These are phyloP conservation scores for Eupithecia pulchellata DNA, from an alignment of 2,888 invertebrate species.

Conservation along the genomic window DNA sequence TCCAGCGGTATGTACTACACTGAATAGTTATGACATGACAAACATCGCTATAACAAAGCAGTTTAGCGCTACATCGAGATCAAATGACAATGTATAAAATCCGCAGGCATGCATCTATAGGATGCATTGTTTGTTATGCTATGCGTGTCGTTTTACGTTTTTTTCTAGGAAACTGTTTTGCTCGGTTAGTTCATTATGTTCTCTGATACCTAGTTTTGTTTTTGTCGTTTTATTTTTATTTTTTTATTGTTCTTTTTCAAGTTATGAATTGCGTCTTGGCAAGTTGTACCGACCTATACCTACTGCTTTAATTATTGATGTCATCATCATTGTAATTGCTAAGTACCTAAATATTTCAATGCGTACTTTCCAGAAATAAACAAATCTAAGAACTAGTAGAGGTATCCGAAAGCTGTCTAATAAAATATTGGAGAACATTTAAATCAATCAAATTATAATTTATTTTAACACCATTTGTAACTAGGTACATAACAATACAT, in stretches of 20 bases:
- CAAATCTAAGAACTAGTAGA: too few species aligned
- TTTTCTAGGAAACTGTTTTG: slow-evolving; percentile 27
- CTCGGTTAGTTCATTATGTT: slow-evolving; percentile 12
- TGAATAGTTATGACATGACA: slow-evolving; percentile 35
- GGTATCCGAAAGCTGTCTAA: too few species aligned
- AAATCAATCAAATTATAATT: too few species aligned
- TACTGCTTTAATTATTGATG: neutral
- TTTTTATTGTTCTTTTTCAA: too few species aligned
- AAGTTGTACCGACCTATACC: neutral
- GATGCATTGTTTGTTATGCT: slow-evolving; percentile 32
- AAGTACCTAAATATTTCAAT: neutral
- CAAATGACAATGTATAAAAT: slow-evolving; percentile 18
- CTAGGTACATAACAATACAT: too few species aligned
- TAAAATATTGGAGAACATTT: too few species aligned
- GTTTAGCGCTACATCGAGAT: slow-evolving; percentile 23
- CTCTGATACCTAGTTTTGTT: slow-evolving; percentile 4
- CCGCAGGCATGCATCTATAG: slow-evolving; percentile 14
- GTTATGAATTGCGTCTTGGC: neutral
- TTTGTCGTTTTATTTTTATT: too few species aligned
- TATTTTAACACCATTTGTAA: too few species aligned
- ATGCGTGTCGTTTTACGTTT: slow-evolving; percentile 29
- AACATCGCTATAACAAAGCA: slow-evolving; percentile 33
- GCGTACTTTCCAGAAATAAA: neutral
- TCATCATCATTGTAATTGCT: neutral
- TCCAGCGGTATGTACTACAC: slow-evolving; percentile 10